These are phyloP conservation scores for Brachyistius frenatus DNA, from an alignment of 2,113 vertebrate species.

Conservation along the genomic window DNA sequence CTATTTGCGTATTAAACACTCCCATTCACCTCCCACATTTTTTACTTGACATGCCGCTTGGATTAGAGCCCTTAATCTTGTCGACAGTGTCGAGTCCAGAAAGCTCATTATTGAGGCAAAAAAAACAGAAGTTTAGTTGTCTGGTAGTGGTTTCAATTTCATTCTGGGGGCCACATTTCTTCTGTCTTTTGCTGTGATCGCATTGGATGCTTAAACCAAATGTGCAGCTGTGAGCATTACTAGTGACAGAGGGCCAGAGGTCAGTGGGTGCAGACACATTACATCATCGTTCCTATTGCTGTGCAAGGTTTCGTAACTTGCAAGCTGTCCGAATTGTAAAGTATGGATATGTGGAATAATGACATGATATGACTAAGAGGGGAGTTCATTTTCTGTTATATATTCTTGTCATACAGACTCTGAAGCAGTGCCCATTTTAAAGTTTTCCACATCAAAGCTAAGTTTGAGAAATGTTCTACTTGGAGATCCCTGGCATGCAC, in stretches of 20 bases:
- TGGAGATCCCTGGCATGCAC: background rate
- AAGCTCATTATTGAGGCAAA: background rate
- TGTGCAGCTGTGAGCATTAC: slow-evolving; percentile 10
- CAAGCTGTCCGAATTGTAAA: background rate
- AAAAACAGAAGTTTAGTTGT: slow-evolving; percentile 9
- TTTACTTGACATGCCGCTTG: slow-evolving; percentile 30
- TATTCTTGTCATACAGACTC: slow-evolving; percentile 8
- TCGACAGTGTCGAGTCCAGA: slow-evolving; percentile 15
- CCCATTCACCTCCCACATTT: slow-evolving; percentile 28
- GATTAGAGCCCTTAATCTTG: slow-evolving; percentile 30
- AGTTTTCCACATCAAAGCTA: background rate
- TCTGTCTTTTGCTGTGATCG: slow-evolving; percentile 21
- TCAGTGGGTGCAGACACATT: slow-evolving; percentile 8
- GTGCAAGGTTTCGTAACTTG: slow-evolving; percentile 20
- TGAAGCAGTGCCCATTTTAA: background rate
- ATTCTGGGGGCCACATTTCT: background rate
- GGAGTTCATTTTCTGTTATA: background rate
- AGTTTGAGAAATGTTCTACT: background rate
- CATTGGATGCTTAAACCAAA: background rate
- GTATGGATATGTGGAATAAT: background rate
- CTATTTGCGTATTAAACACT: slow-evolving; percentile 40
- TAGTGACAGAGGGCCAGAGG: slow-evolving; percentile 13
- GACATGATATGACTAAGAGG: background rate
- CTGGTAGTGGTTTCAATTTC: background rate
- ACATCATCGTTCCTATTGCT: slow-evolving; percentile 19